Conservation (phyloP, 2,797 vertebrate genomes). For the Ambastaia sidthimunki region DNA sequence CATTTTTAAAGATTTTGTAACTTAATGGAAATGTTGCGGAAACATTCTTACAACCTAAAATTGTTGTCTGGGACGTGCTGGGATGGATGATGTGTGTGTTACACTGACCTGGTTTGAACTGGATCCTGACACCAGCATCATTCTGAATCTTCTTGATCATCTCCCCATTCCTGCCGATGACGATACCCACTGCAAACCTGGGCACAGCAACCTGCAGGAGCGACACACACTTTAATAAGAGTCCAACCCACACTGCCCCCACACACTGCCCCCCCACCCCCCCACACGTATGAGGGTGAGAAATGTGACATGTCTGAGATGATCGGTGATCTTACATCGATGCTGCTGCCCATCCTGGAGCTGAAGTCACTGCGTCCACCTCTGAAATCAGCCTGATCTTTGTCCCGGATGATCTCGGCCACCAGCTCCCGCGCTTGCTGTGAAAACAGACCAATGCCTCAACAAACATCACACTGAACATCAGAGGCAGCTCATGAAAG, state of each 20-base stretch:
- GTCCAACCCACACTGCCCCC: not conserved
- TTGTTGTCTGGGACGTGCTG: too few species aligned
- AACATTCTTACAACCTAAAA: too few species aligned
- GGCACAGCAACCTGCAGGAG: slow-evolving; percentile 89
- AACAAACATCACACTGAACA: not conserved
- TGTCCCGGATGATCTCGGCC: slow-evolving; percentile 95
- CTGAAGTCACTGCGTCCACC: slow-evolving; percentile 88
- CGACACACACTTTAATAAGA: not conserved
- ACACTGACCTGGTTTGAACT: slow-evolving; percentile 94
- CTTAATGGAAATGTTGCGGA: too few species aligned
- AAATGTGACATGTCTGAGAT: not conserved
- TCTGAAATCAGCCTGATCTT: slow-evolving; percentile 95
- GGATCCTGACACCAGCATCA: slow-evolving; percentile 96
- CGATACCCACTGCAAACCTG: slow-evolving; percentile 96
- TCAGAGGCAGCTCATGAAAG: too few species aligned
- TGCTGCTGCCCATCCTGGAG: slow-evolving; percentile 90
- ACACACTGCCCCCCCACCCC: too few species aligned
- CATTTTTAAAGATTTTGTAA: too few species aligned
- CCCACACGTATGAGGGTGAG: too few species aligned
- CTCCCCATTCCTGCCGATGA: slow-evolving; percentile 97
- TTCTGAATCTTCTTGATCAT: slow-evolving; percentile 99
- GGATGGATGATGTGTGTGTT: too few species aligned
- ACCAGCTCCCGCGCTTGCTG: slow-evolving; percentile 99
- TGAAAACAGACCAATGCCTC: slow-evolving; percentile 28
- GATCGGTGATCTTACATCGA: slow-evolving; percentile 82